Evolutionary conservation across 2,888 invertebrate species (phyloP).

Genomic region (Plutella xylostella): DNA sequence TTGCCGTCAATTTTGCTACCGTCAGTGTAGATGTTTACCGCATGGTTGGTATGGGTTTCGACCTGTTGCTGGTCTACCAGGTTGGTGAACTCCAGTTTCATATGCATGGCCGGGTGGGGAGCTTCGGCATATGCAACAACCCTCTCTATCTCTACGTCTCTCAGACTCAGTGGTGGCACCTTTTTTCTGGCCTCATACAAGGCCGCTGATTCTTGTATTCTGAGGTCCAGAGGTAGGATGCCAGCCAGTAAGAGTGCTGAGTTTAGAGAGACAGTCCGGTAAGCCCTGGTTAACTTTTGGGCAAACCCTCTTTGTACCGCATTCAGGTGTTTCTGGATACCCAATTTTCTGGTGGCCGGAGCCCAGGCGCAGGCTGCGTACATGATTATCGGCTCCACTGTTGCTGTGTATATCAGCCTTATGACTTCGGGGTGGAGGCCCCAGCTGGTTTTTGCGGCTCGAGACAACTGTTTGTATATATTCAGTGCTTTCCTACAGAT

Average conservation of each 20-base stretch:
- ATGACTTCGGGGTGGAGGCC: slow-evolving; percentile 1
- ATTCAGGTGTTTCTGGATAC: no score
- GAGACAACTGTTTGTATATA: background rate
- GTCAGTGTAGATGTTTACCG: no score
- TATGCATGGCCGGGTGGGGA: no score
- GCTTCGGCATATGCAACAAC: no score
- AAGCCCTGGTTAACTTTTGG: no score
- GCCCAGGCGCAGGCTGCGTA: slow-evolving; percentile 8
- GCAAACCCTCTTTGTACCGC: no score
- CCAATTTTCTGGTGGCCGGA: background rate
- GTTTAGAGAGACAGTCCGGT: no score
- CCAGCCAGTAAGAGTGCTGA: no score
- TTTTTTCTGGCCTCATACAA: no score
- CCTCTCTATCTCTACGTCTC: background rate
- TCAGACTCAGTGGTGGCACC: no score
- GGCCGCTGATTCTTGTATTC: background rate
- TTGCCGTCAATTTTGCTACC: no score
- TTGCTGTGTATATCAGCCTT: background rate
- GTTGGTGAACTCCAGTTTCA: background rate
- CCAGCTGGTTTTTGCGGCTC: background rate
- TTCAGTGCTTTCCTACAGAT: slow-evolving; percentile 1
- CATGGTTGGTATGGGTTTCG: no score
- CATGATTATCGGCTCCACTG: slow-evolving; percentile 2
- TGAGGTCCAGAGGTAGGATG: background rate
- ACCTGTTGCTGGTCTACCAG: background rate